These are phyloP conservation scores for Leuctra nigra DNA, from an alignment of 2,888 invertebrate genomes.

Conservation along the genomic window DNA sequence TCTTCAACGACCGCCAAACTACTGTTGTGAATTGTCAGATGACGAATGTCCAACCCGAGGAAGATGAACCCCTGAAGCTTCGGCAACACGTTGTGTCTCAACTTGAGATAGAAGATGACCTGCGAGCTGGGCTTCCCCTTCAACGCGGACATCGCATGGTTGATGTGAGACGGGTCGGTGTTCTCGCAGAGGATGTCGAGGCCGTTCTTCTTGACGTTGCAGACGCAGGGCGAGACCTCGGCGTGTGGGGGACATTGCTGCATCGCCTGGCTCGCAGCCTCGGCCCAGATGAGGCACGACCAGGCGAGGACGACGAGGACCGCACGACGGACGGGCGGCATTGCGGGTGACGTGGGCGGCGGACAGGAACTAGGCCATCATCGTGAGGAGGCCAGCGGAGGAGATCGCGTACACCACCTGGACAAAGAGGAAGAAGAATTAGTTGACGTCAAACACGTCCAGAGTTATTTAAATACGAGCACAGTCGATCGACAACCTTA, in stretches of 20 bases:
- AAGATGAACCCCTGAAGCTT: slow-evolving; percentile 82
- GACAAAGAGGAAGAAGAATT: no score
- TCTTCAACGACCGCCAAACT: slow-evolving; percentile 82
- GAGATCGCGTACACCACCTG: background rate
- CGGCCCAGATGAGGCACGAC: slow-evolving; percentile 37
- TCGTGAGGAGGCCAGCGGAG: no score
- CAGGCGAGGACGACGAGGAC: slow-evolving; percentile 27
- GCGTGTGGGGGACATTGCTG: slow-evolving; percentile 69
- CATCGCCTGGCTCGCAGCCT: slow-evolving; percentile 37
- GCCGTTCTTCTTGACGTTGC: slow-evolving; percentile 81
- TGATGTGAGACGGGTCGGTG: slow-evolving; percentile 73
- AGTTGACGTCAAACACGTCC: no score
- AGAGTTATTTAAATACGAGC: no score
- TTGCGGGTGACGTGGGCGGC: slow-evolving; percentile 33
- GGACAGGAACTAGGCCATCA: background rate
- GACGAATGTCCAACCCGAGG: slow-evolving; percentile 79
- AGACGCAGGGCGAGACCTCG: slow-evolving; percentile 74
- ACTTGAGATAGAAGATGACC: slow-evolving; percentile 80
- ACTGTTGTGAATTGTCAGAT: slow-evolving; percentile 83
- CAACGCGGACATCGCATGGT: slow-evolving; percentile 69
- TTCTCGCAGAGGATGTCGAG: slow-evolving; percentile 84
- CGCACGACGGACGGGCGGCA: slow-evolving; percentile 24
- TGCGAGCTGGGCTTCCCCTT: slow-evolving; percentile 64
- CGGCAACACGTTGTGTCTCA: slow-evolving; percentile 77
- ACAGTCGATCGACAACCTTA: no score